These are phyloP conservation scores for Graptemys geographica DNA, from an alignment of 2,797 vertebrate species.

Conservation along the genomic window DNA sequence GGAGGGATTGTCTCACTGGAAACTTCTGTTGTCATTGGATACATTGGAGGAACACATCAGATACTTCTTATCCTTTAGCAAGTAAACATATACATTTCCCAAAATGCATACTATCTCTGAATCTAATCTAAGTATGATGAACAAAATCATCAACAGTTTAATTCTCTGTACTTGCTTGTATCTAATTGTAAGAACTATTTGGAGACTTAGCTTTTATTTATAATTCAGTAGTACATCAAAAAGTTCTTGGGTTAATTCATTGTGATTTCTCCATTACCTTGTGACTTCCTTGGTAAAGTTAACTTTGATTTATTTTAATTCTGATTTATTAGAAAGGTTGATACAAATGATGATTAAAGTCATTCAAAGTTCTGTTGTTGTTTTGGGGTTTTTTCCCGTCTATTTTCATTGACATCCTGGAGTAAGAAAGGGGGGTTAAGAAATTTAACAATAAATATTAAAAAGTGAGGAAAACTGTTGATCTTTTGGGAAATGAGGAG, in stretches of 20 bases:
- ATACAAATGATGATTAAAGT: not conserved
- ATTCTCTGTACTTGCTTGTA: not conserved
- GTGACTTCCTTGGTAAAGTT: not conserved
- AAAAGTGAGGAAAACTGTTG: not conserved
- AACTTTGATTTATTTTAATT: not conserved
- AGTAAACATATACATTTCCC: slow-evolving; percentile 27
- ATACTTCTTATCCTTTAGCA: not conserved
- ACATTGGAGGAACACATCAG: not conserved
- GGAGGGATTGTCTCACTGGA: not conserved
- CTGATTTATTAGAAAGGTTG: not conserved
- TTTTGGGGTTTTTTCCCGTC: not conserved
- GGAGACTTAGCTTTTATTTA: not conserved
- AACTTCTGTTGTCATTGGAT: not conserved
- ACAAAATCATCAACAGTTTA: not conserved
- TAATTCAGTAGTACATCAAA: slow-evolving; percentile 2
- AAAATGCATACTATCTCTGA: not conserved
- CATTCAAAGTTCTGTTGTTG: not conserved
- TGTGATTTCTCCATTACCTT: not conserved
- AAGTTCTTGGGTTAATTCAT: not conserved
- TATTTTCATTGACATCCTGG: not conserved
- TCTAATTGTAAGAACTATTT: not conserved
- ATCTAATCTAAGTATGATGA: not conserved
- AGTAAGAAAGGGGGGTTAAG: not conserved
- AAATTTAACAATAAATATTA: slow-evolving; percentile 1
- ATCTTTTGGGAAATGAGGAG: not conserved